Conservation (phyloP, 2,888 invertebrate species). For the Neoitamus cyanurus region DNA sequence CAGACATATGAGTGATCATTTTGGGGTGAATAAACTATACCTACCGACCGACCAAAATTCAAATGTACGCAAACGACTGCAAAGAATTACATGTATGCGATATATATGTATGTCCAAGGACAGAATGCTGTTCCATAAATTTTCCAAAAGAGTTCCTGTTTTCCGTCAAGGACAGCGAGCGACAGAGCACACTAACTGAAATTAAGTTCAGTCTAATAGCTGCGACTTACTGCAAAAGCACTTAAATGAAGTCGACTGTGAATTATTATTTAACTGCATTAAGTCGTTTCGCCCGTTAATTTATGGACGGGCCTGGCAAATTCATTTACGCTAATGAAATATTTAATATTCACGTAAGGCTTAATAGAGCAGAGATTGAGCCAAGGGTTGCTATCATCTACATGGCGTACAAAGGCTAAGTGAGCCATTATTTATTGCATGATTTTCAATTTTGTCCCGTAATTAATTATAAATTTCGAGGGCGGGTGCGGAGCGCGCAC, state of each 20-base stretch:
- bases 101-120: neutral
- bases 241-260: conserved; percentile 18
- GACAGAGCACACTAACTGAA: neutral
- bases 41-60: too few relatives aligned
- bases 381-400: neutral
- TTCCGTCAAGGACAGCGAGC: neutral
- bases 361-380: conserved; percentile 9
- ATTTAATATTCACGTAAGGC: conserved; percentile 21
- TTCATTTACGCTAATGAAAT: conserved; percentile 19
- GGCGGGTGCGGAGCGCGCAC: neutral
- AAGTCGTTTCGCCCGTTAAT: conserved; percentile 1
- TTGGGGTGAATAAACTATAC: too few relatives aligned
- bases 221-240: conserved; percentile 12
- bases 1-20: too few relatives aligned
- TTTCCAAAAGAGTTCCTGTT: neutral
- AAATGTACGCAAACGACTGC: neutral
- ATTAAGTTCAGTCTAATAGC: conserved; percentile 3
- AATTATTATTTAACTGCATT: conserved; percentile 30
- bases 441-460: conserved; percentile 27
- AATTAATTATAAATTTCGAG: conserved; percentile 17
- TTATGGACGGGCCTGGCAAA: conserved; percentile 13
- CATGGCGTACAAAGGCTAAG: neutral
- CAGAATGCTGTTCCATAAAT: neutral
- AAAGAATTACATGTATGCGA: neutral
- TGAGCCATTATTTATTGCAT: conserved; percentile 12